Percentiles rank a stretch among this genome's conserved stretches.
phyloP scores from a whole-genome alignment of 1,140 invertebrate genomes.

The Phenacoccus solenopsis region DNA sequence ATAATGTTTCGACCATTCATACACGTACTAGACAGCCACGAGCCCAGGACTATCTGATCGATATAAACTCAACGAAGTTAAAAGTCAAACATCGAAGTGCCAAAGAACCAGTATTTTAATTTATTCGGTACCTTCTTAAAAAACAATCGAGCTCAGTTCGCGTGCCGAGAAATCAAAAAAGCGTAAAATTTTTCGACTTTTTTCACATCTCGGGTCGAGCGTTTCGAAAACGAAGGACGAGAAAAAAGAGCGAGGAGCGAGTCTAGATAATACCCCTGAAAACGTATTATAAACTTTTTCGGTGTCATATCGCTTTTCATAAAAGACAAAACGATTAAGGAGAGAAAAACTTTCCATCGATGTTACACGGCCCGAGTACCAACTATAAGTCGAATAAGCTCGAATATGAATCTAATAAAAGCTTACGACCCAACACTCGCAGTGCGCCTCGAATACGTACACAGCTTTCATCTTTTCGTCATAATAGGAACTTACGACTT shows the following conservation, averaged over 20 bases:
- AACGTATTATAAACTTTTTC: not conserved
- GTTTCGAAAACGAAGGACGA: not conserved
- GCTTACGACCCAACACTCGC: not conserved
- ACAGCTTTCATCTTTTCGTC: not conserved
- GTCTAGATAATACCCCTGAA: not conserved
- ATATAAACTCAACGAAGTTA: too few relatives aligned
- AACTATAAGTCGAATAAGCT: too few relatives aligned
- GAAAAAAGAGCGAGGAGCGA: not conserved
- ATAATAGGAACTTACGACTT: not conserved
- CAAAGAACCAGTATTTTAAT: too few relatives aligned
- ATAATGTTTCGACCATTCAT: too few relatives aligned
- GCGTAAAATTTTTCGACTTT: too few relatives aligned
- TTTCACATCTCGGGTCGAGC: too few relatives aligned
- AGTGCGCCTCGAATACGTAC: not conserved
- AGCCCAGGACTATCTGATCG: too few relatives aligned
- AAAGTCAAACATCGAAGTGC: too few relatives aligned
- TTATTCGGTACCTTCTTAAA: too few relatives aligned
- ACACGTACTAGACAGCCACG: too few relatives aligned
- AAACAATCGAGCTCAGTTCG: too few relatives aligned
- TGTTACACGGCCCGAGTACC: not conserved
- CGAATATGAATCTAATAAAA: not conserved
- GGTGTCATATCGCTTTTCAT: constrained; percentile 1
- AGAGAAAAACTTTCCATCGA: not conserved
- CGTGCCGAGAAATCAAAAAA: too few relatives aligned
- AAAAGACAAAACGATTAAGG: not conserved